Base-by-base conservation (phyloP, 2,888 invertebrate species). In the Priocnemis perturbator region DNA sequence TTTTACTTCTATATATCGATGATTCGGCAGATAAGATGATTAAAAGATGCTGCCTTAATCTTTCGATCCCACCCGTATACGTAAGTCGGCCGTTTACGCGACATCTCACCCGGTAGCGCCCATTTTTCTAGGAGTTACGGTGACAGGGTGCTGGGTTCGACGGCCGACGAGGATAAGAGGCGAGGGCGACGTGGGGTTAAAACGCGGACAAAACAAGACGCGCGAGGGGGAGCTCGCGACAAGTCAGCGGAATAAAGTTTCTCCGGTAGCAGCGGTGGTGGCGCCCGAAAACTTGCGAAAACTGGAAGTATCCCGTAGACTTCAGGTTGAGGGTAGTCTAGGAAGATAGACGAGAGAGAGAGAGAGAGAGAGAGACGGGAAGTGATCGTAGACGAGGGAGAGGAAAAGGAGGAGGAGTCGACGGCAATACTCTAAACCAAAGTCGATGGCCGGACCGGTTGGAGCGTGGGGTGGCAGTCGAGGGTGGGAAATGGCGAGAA, bases 171-270 rank as follows among this genome's bases (percentile, higher is more conserved):
- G 55, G 55, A 45, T 67, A 63, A 26, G 59, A 21, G 44, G 30
- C 44, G 58, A 59, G 37, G n/a, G 30, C 30, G 26, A 26, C 9
- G 20, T 58, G 63, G 64, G 57, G 58, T 30, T 64, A 65, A 71
- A 76, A 66, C 65, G 62, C 71, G 81, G 77, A 77, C 84, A 84
- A 84, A 84, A 84, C 85, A 84, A 85, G 83, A 80, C 75, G 75
- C 75, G 71, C 60, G 26, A 17, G 19, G 50, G 60, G 65, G 58
- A 58, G 55, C 64, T 67, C 64, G 67, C 71, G 78, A 77, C 82
- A 81, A 86, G 83, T 86, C 86, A 86, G 85, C 86, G 83, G 74
- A 84, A 86, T 84, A 84, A 86, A 86, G 81, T 86, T 86, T 85
- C 75, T 74, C 71, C 73, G 69, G 79, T 52, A 67, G 70, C 64